phyloP scores from a whole-genome alignment of 2,113 vertebrate genomes.

The Mugil cephalus region DNA sequence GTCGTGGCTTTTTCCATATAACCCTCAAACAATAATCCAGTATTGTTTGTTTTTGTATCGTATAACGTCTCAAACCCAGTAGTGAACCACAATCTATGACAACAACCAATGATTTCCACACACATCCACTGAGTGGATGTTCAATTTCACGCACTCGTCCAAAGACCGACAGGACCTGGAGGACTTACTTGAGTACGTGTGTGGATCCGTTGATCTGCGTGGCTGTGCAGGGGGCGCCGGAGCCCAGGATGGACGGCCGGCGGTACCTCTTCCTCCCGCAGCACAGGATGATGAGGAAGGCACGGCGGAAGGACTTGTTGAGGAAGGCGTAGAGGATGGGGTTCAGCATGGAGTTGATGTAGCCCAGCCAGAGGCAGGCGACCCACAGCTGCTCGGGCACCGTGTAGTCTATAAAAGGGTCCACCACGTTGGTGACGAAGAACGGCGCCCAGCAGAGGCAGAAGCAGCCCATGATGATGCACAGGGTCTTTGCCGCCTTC shows the following conservation, averaged over 20 bases:
- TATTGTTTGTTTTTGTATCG: too few relatives aligned
- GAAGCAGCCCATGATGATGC: constrained; percentile 99
- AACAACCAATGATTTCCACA: too few relatives aligned
- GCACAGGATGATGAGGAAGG: constrained; percentile 99
- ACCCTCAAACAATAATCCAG: too few relatives aligned
- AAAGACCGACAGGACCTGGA: too few relatives aligned
- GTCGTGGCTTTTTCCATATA: too few relatives aligned
- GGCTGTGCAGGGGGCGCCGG: constrained; percentile 88
- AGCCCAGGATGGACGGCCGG: constrained; percentile 90
- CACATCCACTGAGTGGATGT: too few relatives aligned
- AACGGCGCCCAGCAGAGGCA: constrained; percentile 99
- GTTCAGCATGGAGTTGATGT: constrained; percentile 99
- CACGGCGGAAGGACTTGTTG: constrained; percentile 99
- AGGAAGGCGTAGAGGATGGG: constrained; percentile 99
- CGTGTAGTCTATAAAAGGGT: constrained; percentile 95
- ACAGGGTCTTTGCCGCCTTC: constrained; percentile 97
- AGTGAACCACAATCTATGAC: too few relatives aligned
- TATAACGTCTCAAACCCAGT: too few relatives aligned
- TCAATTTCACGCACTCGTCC: too few relatives aligned
- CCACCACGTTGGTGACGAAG: constrained; percentile 97
- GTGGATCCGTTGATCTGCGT: constrained; percentile 97
- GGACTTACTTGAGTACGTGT: constrained; percentile 94
- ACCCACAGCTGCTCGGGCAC: constrained; percentile 94
- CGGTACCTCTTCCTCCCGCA: constrained; percentile 94
- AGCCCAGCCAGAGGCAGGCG: constrained; percentile 97